Base-by-base conservation (phyloP, 2,797 vertebrate species). In the Sebastiscus tertius region DNA sequence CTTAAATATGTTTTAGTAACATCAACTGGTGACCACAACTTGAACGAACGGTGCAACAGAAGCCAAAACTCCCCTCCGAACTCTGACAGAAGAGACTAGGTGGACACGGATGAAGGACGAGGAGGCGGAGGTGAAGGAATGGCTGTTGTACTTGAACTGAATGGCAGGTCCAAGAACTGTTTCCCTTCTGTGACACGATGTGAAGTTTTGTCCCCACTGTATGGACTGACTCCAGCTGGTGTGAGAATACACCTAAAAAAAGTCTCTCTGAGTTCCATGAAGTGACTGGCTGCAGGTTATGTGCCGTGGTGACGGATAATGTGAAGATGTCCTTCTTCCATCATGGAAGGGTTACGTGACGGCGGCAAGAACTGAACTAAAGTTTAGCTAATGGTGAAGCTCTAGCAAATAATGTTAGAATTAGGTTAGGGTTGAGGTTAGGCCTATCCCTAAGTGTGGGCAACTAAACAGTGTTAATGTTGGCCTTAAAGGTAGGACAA, bases 181-280 rank as follows among this genome's bases (percentile, higher is more conserved):
- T 68, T 79, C 64, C 73, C 71, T 81, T 42, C 61, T 72, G 82
- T 83, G 82, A 89, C 81, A 79, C 77, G 76, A 87, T 65, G 74
- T 86, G 74, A 87, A 81, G 65, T 72, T 82, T 75, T 79, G 72
- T 82, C 72, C 82, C 81, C 62, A 75, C 75, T 89, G 82, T 82
- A 86, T n/a, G 77, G 77, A 90, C 83, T 84, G 91, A 93, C 39
- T 42, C 39, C 81, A 90, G 79, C 78, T 69, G 72, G 72, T 87
- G 81, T 81, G 77, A 87, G 81, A 87, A 85, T 73, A 86, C 58
- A 36, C 46, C 3, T 10, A 42, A 42, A 6, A 27, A 9, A 24
- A 4, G 67, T 49, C 16, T 70, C 59, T 56, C 54, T 12, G 31
- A 24, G 31, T 78, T 62, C 63, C 18, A 63, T 60, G 42, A 81